A percentile compares a stretch with the other conserved stretches of the same genome.
Conservation (phyloP, 2,888 invertebrate genomes). For the Sisyra terminalis region DNA sequence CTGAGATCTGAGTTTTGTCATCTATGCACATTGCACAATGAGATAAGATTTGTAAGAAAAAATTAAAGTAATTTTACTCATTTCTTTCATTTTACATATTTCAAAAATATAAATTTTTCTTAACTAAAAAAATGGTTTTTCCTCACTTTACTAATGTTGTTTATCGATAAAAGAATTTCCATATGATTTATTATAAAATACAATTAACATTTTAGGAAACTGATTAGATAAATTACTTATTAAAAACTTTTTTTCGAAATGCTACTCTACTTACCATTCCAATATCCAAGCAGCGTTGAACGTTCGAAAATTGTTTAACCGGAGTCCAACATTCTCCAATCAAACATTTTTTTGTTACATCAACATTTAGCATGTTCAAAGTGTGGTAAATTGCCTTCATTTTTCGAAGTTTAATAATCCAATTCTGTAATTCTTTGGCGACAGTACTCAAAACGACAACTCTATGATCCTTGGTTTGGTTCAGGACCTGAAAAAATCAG, state of each 20-base stretch:
- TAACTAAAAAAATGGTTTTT: no score
- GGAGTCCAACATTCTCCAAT: slow-evolving; percentile 54
- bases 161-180: no score
- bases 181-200: no score
- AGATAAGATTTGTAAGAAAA: no score
- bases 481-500: slow-evolving; percentile 69
- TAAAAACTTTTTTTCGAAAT: background rate
- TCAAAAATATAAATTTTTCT: no score
- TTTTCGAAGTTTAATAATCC: slow-evolving; percentile 55
- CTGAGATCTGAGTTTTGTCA: no score
- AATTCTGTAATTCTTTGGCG: slow-evolving; percentile 56
- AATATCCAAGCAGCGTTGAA: slow-evolving; percentile 61
- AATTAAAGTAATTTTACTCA: no score
- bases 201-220: no score
- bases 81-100: no score
- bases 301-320: slow-evolving; percentile 30
- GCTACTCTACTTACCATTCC: slow-evolving; percentile 48
- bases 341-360: slow-evolving; percentile 55
- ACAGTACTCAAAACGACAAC: slow-evolving; percentile 70
- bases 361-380: slow-evolving; percentile 54
- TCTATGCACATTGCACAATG: no score
- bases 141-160: no score
- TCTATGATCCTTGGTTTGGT: slow-evolving; percentile 78
- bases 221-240: background rate
- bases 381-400: slow-evolving; percentile 67